Evolutionary conservation across 37 sponge, comb jelly and placozoan genomes (phyloP), one percentile per base, ranked within the genome.

Genomic region (Aplysina aerophoba): DNA sequence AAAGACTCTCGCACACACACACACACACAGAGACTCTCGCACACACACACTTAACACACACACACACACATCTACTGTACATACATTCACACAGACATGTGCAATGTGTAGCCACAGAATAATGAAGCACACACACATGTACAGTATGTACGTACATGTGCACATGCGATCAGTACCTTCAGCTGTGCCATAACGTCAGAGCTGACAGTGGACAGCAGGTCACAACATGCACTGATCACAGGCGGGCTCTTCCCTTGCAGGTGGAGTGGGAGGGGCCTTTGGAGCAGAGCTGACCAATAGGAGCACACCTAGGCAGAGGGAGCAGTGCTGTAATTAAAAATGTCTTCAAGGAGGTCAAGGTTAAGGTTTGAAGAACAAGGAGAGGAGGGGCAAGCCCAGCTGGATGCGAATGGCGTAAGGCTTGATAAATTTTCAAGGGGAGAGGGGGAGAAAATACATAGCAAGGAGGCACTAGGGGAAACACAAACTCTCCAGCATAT

Each of bases 171-270:
- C n/a, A n/a, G 22, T 38, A 73, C 74, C 39, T 73, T 37, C 8
- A 73, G 39, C 13, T 33, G 21, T 37, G 21, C 74, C 37, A 73
- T 38, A 8, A 73, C 41, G 39, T 38, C 74, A 38, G 74, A 73
- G 41, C 74, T 41, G 12, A 73, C 37, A 21, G 74, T 73, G 39
- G 74, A 37, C 74, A 73, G 37, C 14, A 73, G 74, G 37, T 73
- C 74, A 73, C 74, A 73, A 19, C 74, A 33, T 20, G 74, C 22
- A 30, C 74, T 73, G 74, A 73, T 33, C 21, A 30, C 17, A 21
- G 74, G 74, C 12, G 22, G 74, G 74, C 30, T 21, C 12, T 11
- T 73, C 5, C 74, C 74, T 31, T 73, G 74, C 8, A 73, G 74
- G 30, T 73, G 74, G 40, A 38, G 22, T 21, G 74, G 37, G 12